Conservation (phyloP, 35 echinoderm and acorn worm species). For the Eucidaris tribuloides region DNA sequence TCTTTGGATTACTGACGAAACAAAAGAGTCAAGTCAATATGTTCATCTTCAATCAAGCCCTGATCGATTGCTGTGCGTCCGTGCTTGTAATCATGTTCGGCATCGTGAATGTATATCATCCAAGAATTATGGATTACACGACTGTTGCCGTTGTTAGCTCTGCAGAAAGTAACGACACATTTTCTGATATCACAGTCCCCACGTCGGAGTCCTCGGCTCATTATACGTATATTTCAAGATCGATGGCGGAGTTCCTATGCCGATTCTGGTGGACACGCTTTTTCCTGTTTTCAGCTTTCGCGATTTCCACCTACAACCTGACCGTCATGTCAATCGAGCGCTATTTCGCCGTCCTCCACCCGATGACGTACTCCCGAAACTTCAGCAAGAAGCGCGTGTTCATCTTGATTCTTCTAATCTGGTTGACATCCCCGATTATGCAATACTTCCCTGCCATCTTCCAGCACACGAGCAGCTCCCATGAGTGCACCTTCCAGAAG, state of each 20-base stretch:
- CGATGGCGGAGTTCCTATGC: conserved; percentile 60
- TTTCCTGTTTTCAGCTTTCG: conserved; percentile 67
- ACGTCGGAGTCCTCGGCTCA: not conserved
- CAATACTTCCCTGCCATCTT: conserved; percentile 45
- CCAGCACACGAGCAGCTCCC: not conserved
- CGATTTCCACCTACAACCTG: conserved; percentile 75
- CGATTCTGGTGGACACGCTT: conserved; percentile 84
- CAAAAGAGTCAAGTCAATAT: conserved; percentile 59
- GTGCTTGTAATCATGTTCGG: conserved; percentile 58
- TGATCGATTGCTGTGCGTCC: conserved; percentile 56
- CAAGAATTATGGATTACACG: not conserved
- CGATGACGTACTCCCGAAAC: conserved; percentile 51
- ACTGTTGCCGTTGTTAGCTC: too few species aligned
- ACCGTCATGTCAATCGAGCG: conserved; percentile 74
- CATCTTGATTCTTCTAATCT: conserved; percentile 25
- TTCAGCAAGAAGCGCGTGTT: conserved; percentile 49
- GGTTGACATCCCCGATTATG: conserved; percentile 50
- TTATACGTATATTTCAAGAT: not conserved
- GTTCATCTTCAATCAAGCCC: conserved; percentile 73
- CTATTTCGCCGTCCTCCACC: conserved; percentile 70
- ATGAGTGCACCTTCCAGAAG: conserved; percentile 6
- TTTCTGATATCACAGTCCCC: too few species aligned
- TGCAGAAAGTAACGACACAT: not conserved
- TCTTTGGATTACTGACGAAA: conserved; percentile 40
- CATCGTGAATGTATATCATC: conserved; percentile 10